Percentiles rank a stretch among this genome's conserved stretches.
Evolutionary conservation across 2,888 invertebrate genomes (phyloP).

Genomic region (Marasmarcha lunaedactyla): DNA sequence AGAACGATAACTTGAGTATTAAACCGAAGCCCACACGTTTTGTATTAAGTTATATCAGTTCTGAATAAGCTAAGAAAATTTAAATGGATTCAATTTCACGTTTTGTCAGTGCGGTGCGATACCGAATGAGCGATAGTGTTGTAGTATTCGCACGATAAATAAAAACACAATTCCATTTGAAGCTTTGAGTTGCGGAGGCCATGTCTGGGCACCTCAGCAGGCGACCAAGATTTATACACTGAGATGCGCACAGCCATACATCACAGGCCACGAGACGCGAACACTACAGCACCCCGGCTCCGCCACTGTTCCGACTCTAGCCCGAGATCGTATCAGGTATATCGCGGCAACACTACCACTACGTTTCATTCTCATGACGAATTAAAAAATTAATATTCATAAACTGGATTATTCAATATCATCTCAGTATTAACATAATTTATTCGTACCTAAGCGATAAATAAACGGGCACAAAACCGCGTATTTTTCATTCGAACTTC

Average conservation of each 20-base stretch:
- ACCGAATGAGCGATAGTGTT: constrained; percentile 58
- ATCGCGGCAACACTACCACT: neutral
- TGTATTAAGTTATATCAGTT: too few species aligned
- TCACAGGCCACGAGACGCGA: constrained; percentile 61
- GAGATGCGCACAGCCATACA: constrained; percentile 65
- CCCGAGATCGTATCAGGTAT: constrained; percentile 27
- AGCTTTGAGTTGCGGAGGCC: constrained; percentile 54
- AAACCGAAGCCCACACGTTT: too few species aligned
- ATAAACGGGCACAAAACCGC: constrained; percentile 59
- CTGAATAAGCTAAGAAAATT: constrained; percentile 3
- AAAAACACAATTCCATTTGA: constrained; percentile 70
- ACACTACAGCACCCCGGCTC: constrained; percentile 66
- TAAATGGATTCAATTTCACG: constrained; percentile 36
- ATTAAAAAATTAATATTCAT: constrained; percentile 23
- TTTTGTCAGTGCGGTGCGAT: constrained; percentile 65
- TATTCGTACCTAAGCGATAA: constrained; percentile 55
- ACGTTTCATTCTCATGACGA: neutral
- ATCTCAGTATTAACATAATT: constrained; percentile 39
- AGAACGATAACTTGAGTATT: too few species aligned
- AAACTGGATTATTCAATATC: constrained; percentile 37
- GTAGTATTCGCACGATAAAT: constrained; percentile 65
- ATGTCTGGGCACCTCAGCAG: constrained; percentile 68
- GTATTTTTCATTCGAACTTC: constrained; percentile 64
- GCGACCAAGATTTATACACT: constrained; percentile 67
- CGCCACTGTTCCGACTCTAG: constrained; percentile 60